Evolutionary conservation across 1,140 invertebrate genomes (phyloP).

Genomic region (Lordiphosa mommai): DNA sequence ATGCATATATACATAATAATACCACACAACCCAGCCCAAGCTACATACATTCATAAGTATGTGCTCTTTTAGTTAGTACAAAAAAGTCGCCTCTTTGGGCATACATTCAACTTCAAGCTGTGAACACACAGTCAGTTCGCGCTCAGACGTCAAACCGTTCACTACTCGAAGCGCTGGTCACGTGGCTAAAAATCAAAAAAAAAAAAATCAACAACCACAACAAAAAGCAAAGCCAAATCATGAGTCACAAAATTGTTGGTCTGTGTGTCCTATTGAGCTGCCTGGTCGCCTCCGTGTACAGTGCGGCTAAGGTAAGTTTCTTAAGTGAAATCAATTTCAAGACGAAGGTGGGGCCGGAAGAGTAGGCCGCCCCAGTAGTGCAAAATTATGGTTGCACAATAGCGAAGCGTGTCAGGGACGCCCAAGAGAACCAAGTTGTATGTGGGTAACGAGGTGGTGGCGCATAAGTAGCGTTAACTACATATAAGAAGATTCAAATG

Average conservation of each 20-base stretch:
- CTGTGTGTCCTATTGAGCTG: slow-evolving; percentile 47
- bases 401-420: slow-evolving; percentile 33
- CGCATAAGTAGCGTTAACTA: not conserved
- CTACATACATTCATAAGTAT: not conserved
- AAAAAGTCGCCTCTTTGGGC: slow-evolving; percentile 23
- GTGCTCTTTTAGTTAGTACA: slow-evolving; percentile 23
- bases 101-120: slow-evolving; percentile 22
- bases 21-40: not conserved
- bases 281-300: slow-evolving; percentile 51
- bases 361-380: not conserved
- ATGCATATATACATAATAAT: not conserved
- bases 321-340: slow-evolving; percentile 19
- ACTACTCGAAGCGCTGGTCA: slow-evolving; percentile 26
- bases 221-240: slow-evolving; percentile 35
- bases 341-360: not conserved
- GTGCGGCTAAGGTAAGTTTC: slow-evolving; percentile 70
- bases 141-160: slow-evolving; percentile 39
- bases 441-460: slow-evolving; percentile 8
- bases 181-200: not conserved
- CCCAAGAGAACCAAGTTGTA: not conserved
- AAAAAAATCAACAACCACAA: slow-evolving; percentile 8
- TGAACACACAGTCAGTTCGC: slow-evolving; percentile 45
- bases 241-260: slow-evolving; percentile 64
- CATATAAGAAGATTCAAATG: slow-evolving; percentile 13
- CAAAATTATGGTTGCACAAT: slow-evolving; percentile 27